Evolutionary conservation across 2,888 invertebrate genomes (phyloP).

Genomic region (Eledona agricola): DNA sequence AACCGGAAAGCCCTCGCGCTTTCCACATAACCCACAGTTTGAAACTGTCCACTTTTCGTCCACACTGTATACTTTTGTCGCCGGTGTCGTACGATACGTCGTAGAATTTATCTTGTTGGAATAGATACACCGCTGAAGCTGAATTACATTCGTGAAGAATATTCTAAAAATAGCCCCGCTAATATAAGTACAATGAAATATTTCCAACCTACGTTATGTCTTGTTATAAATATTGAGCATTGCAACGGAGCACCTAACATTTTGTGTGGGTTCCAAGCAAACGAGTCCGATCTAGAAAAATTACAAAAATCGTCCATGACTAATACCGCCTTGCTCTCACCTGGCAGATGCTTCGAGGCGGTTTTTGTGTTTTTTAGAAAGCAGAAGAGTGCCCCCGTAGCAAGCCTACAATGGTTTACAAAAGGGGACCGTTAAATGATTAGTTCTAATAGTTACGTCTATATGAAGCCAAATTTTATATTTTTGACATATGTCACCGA

Average conservation of each 20-base stretch:
- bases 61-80: conserved; percentile 91
- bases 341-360: conserved; percentile 33
- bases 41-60: conserved; percentile 90
- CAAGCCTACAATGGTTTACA: conserved; percentile 39
- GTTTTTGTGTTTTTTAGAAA: conserved; percentile 36
- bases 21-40: conserved; percentile 95
- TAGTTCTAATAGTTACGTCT: conserved; percentile 67
- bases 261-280: conserved; percentile 89
- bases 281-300: conserved; percentile 72
- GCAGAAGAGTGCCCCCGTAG: conserved; percentile 38
- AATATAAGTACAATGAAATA: conserved; percentile 33
- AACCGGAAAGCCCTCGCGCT: conserved; percentile 74
- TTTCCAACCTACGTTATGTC: conserved; percentile 60
- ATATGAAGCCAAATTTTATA: conserved; percentile 83
- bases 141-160: conserved; percentile 74
- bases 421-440: conserved; percentile 4
- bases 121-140: conserved; percentile 78
- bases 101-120: conserved; percentile 87
- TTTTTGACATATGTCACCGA: conserved; percentile 74
- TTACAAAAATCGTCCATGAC: conserved; percentile 44
- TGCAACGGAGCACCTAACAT: conserved; percentile 83
- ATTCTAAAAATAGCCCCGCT: conserved; percentile 54
- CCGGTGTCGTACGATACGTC: conserved; percentile 82
- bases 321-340: conserved; percentile 40
- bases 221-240: conserved; percentile 76